Base-by-base conservation (phyloP, 2,797 vertebrate species). In the Liasis olivaceus region DNA sequence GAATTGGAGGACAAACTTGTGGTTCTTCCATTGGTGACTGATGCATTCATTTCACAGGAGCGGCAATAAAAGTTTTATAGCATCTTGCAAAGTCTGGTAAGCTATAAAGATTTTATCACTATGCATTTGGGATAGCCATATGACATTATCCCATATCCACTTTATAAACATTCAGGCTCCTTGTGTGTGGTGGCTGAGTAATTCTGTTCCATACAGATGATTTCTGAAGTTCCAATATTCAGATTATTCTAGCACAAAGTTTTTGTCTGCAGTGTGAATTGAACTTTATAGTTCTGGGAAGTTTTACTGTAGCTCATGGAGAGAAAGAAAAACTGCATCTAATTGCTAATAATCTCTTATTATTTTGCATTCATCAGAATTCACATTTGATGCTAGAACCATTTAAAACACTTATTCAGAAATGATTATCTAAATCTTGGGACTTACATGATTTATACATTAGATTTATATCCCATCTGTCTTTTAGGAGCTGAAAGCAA, bases 21-120 rank as follows among this genome's bases (percentile, higher is more conserved):
- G 91, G 58, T 90, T 95, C 90, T 63, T 93, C 91, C 91, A 92
- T 42, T 95, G 77, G 31, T 56, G 72, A 95, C 87, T 36, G 93
- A 94, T 95, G 36, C 89, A 90, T 66, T 94, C 91, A 88, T 95
- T 90, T 91, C 91, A 95, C 95, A 96, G 94, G 87, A 66, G 89
- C 0, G 28, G 56, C 51, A 14, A 89, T 95, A 95, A 96, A 95
- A 89, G 91, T 95, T 90, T 96, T 94, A 97, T 86, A 88, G 93
- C 42, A 62, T 66, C 91, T 96, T 92, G 56, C 51, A 93, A 95
- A 92, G 9, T 89, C 77, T 93, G 93, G 90, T 77, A 36, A 89
- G 28, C 72, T 91, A 58, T 94, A 89, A 93, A 95, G 66, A 92
- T 95, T 94, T 97, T 96, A 96, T 69, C 89, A 69, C 54, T 5